Base-by-base conservation (phyloP, 30 jellyfish, hydroid and myxozoan species). In the Hydra vulgaris region DNA sequence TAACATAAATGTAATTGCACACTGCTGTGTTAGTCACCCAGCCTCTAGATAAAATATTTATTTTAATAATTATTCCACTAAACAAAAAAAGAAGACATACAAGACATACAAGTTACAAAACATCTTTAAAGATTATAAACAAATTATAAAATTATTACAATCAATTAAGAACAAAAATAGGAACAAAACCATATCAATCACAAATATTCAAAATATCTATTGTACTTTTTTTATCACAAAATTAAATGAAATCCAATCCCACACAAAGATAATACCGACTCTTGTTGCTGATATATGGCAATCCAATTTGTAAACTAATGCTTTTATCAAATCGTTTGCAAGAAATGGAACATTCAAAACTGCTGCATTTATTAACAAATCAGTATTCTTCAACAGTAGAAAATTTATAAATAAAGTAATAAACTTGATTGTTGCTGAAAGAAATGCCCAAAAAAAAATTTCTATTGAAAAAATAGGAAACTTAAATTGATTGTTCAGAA, bases 291-390 rank as follows among this genome's bases (percentile, higher is more conserved):
- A 52, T 23, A 78, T 23, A 27, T 52, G 27, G 26, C 85, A 78
- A 61, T 78, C 85, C 79, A 78, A 78, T 23, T 78, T 78, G 85
- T 78, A 53, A 26, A 78, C 85, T 24, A 78, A 61, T 0, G 85
- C 85, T 78, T 78, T 74, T 8, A 27, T 78, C 20, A 78, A 78
- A 23, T 78, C 79, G 54, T 78, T 75, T 12, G 85, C 79, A 17
- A 78, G 40, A 53, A 61, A 53, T 53, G 54, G 27, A 15, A 78
- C 20, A 54, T 61, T 78, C 23, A 78, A 54, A 15, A 61, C 66
- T 27, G 26, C 53, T 54, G 54, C 18, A 53, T 54, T 8, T 61
- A 21, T 18, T 80, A 78, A 53, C 19, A 27, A 77, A 66, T 66
- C 53, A 22, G 17, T 52, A 27, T 61, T 78, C 54, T 78, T 78